phyloP scores from a whole-genome alignment of 2,113 vertebrate species.

The Aspiorhynchus laticeps region DNA sequence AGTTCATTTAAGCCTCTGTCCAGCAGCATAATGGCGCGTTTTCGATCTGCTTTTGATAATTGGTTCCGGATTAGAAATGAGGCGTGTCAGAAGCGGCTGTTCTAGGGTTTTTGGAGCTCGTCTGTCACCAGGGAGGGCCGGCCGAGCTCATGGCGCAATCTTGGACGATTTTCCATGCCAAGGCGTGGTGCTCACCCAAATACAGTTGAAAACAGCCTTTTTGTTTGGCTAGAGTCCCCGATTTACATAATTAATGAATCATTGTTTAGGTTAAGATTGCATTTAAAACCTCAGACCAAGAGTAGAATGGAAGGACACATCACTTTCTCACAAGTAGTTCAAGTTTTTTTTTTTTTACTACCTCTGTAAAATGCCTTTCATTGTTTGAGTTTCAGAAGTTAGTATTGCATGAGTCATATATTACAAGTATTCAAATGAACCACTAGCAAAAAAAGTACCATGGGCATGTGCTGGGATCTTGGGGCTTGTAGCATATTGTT shows the following conservation, averaged over 20 bases:
- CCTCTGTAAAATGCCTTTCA: neutral
- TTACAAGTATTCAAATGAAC: neutral
- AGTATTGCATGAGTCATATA: neutral
- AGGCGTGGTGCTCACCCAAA: slow-evolving; percentile 36
- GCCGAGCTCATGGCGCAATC: slow-evolving; percentile 16
- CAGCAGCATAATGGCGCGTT: neutral
- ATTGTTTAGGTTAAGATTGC: slow-evolving; percentile 21
- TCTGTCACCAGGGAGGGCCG: slow-evolving; percentile 18
- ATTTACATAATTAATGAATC: neutral
- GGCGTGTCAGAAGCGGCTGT: neutral
- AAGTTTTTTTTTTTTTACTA: neutral
- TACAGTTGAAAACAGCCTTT: neutral
- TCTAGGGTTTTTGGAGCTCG: neutral
- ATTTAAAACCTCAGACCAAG: neutral
- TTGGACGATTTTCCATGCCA: slow-evolving; percentile 25
- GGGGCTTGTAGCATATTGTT: neutral
- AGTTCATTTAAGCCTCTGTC: neutral
- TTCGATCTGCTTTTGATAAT: neutral
- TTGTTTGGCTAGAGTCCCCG: neutral
- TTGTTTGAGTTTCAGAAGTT: neutral
- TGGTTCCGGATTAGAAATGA: slow-evolving; percentile 29
- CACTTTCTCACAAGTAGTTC: neutral
- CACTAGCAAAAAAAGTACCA: neutral
- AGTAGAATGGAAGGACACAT: neutral
- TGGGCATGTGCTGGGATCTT: neutral